Percentiles rank a stretch among this genome's conserved stretches.
Conservation (phyloP, 2,888 invertebrate species). For the Orthonevra nobilis region DNA sequence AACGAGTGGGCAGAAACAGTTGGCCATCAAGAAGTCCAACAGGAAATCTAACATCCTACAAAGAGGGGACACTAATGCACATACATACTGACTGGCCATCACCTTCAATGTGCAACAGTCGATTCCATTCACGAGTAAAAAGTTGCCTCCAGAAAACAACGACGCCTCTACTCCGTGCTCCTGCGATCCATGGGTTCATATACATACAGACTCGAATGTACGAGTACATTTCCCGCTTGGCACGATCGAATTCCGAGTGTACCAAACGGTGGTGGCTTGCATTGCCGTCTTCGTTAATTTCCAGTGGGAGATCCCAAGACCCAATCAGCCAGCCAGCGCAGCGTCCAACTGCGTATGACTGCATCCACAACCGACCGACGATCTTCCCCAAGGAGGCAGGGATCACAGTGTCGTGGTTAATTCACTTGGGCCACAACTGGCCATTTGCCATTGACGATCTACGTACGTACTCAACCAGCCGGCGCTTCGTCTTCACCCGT, state of each 20-base stretch:
- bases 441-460: slow-evolving; percentile 64
- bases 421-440: slow-evolving; percentile 23
- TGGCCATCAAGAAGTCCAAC: slow-evolving; percentile 22
- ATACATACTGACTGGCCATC: slow-evolving; percentile 64
- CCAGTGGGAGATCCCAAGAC: slow-evolving; percentile 56
- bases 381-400: slow-evolving; percentile 36
- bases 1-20: slow-evolving; percentile 51
- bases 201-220: too few relatives aligned
- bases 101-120: slow-evolving; percentile 55
- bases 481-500: slow-evolving; percentile 3
- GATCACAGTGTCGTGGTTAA: slow-evolving; percentile 1
- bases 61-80: slow-evolving; percentile 35
- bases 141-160: slow-evolving; percentile 23
- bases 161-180: slow-evolving; percentile 6
- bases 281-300: slow-evolving; percentile 14
- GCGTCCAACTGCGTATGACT: slow-evolving; percentile 27
- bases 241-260: slow-evolving; percentile 43
- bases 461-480: too few relatives aligned
- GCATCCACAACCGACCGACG: too few relatives aligned
- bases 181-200: slow-evolving; percentile 22
- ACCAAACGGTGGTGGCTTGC: slow-evolving; percentile 13
- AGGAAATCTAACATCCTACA: slow-evolving; percentile 48
- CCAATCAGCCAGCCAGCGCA: slow-evolving; percentile 28
- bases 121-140: slow-evolving; percentile 56
- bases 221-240: slow-evolving; percentile 30